Conservation (phyloP, 2,797 vertebrate genomes). For the Pantherophis vulpinus region DNA sequence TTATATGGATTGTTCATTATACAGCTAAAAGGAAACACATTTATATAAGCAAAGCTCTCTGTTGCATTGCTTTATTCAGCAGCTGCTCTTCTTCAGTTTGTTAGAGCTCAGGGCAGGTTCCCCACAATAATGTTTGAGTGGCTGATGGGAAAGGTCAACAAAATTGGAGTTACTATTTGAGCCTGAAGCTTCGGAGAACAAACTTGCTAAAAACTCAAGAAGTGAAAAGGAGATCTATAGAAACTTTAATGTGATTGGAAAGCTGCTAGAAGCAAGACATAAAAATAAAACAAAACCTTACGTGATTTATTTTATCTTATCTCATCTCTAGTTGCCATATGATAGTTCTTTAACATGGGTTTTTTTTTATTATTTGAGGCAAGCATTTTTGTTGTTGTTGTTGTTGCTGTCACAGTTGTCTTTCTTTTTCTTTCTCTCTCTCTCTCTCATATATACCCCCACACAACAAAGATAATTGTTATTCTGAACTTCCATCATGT, state of each 20-base stretch:
- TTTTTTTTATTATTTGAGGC: neutral
- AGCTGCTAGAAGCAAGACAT: conserved; percentile 12
- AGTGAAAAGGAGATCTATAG: neutral
- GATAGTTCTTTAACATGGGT: neutral
- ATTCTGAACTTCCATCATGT: neutral
- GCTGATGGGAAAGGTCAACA: conserved; percentile 50
- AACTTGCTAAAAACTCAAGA: conserved; percentile 25
- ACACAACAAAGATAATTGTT: neutral
- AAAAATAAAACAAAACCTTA: neutral
- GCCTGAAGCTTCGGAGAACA: conserved; percentile 43
- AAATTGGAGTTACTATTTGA: conserved; percentile 44
- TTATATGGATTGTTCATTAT: neutral
- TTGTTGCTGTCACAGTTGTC: neutral
- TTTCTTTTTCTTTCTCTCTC: neutral
- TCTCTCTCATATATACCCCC: neutral
- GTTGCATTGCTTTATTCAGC: conserved; percentile 30
- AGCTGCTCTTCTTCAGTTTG: conserved; percentile 38
- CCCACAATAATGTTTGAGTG: conserved; percentile 30
- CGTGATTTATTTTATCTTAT: neutral
- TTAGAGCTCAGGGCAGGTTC: conserved; percentile 41
- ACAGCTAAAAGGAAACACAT: conserved; percentile 13
- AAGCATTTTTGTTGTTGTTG: neutral
- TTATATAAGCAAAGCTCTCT: neutral
- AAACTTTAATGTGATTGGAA: conserved; percentile 16
- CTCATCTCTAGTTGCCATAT: neutral